Evolutionary conservation across 23 tunicate genomes (phyloP).

Genomic region (Ciona savignyi): DNA sequence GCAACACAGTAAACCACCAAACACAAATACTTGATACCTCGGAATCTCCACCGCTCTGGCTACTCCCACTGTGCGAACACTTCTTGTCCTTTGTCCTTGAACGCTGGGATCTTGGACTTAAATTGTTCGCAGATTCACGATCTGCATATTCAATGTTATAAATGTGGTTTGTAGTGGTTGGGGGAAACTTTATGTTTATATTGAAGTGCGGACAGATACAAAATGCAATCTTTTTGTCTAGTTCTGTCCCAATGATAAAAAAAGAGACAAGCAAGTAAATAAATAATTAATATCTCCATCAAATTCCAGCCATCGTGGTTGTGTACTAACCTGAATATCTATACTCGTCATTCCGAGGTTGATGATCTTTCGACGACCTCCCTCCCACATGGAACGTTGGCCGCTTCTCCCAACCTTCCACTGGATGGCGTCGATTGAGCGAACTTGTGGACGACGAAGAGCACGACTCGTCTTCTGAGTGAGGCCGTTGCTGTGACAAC

Average conservation of each 20-base stretch:
- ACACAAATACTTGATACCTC: too few relatives aligned
- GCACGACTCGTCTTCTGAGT: not conserved
- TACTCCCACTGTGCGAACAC: slow-evolving; percentile 18
- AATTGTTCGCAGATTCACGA: not conserved
- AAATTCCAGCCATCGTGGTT: not conserved
- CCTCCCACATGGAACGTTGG: not conserved
- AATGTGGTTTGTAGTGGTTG: too few relatives aligned
- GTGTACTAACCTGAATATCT: not conserved
- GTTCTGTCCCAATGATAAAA: too few relatives aligned
- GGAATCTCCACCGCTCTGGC: slow-evolving; percentile 52
- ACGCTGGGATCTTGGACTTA: not conserved
- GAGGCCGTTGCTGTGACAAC: not conserved
- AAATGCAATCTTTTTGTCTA: too few relatives aligned
- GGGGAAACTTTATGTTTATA: too few relatives aligned
- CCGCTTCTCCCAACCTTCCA: not conserved
- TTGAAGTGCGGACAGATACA: too few relatives aligned
- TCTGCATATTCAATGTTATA: too few relatives aligned
- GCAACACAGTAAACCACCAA: too few relatives aligned
- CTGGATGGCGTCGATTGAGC: not conserved
- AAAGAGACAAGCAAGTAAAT: not conserved
- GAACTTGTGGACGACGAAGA: not conserved
- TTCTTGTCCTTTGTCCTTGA: not conserved
- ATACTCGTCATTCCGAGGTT: not conserved
- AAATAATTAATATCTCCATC: not conserved
- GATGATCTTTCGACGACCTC: not conserved